Evolutionary conservation across 2,888 invertebrate species (phyloP), one percentile per base, ranked within the genome.

Genomic region (Bugulina stolonifera): DNA sequence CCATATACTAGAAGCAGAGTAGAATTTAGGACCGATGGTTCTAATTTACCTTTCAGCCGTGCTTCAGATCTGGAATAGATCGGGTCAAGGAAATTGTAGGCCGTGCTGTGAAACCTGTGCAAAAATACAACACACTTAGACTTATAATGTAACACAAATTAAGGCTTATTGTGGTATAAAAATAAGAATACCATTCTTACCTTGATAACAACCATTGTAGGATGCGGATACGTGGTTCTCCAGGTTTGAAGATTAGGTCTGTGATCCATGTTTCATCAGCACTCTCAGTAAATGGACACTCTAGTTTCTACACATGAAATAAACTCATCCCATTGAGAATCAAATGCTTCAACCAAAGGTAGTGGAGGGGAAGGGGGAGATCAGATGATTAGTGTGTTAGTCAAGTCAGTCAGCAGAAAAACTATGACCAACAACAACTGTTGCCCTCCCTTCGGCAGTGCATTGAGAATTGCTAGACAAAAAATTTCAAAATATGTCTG

Each of bases 191-290:
- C 69, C 52, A 23, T 34, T 72, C 71, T 75, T 74, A 81, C 81
- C 78, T 80, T 32, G 79, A 78, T 69, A 82, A 78, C 2, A 82
- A 76, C 82, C 82, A 82, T 64, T 82, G 81, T 25, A 82, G 75
- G 3, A 81, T 73, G 69, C 80, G 76, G 1, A 81, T 79, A 71
- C 81, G 75, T 0, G 77, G 78, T 76, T 82, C 81, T 29, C 82
- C 82, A 23, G 81, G 82, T 72, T 77, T 78, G 71, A 79, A 80
- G 25, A 82, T 74, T 0, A 81, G 73, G 32, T 82, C 81, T 57
- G 75, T 73, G 58, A 81, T 78, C 79, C 80, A 80, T 1, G 78
- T 75, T 43, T 80, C 81, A 64, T 81, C 81, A 22, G 80, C 80
- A 70, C 77, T 80, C 69, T 81, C 80, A 71, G 78, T 80, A 72